A percentile compares a stretch with the other conserved stretches of the same genome.
phyloP scores from a whole-genome alignment of 1,140 invertebrate species.

The Oryctes rhinoceros region DNA sequence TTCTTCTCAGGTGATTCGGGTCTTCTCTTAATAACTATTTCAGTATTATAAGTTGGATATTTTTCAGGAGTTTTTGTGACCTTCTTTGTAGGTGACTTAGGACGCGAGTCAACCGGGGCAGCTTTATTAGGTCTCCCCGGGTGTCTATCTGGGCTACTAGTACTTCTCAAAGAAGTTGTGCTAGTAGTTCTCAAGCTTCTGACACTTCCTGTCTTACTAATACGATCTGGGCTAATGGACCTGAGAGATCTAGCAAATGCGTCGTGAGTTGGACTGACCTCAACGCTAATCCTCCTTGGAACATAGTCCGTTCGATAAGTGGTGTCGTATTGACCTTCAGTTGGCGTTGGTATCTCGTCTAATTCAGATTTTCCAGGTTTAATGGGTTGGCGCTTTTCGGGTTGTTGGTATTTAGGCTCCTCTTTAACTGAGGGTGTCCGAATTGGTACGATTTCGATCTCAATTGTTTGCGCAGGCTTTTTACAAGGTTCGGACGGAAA shows the following conservation, averaged over 20 bases:
- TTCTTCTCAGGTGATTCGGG: conserved; percentile 49
- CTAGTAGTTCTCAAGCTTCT: conserved; percentile 59
- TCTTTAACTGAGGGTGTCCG: neutral
- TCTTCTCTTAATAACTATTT: conserved; percentile 37
- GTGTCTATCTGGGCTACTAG: conserved; percentile 66
- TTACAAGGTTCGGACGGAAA: neutral
- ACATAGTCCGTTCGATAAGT: conserved; percentile 68
- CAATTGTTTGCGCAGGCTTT: neutral
- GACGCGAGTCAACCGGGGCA: conserved; percentile 41
- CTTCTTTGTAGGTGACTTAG: conserved; percentile 51
- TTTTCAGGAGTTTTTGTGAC: conserved; percentile 49
- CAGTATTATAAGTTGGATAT: conserved; percentile 37
- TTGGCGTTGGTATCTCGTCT: conserved; percentile 49
- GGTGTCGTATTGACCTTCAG: conserved; percentile 66
- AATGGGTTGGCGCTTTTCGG: conserved; percentile 51
- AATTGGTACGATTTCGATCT: conserved; percentile 16
- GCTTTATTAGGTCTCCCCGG: neutral
- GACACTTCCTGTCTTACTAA: conserved; percentile 61
- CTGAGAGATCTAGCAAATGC: conserved; percentile 75
- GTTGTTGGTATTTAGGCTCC: conserved; percentile 34
- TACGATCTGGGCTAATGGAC: conserved; percentile 66
- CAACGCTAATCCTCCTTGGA: conserved; percentile 68
- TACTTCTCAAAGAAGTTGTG: conserved; percentile 64
- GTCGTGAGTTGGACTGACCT: conserved; percentile 73
- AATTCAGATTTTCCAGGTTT: conserved; percentile 53